A percentile compares a stretch with the other conserved stretches of the same genome.
Evolutionary conservation across 2,888 invertebrate genomes (phyloP).

Genomic region (Ctenicera cuprea): DNA sequence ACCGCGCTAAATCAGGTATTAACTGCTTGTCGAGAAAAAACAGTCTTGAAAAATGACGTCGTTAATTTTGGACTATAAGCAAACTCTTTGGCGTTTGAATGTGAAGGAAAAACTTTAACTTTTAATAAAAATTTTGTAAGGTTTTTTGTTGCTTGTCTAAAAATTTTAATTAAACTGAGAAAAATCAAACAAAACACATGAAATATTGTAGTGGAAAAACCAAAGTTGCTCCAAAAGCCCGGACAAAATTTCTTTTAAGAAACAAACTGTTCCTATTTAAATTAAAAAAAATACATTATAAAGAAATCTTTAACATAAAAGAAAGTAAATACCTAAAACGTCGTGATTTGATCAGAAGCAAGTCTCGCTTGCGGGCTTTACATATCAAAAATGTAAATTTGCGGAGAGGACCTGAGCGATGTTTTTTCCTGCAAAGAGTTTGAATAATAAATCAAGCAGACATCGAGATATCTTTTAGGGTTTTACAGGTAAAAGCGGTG

Average conservation of each 20-base stretch:
- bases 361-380: neutral
- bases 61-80: neutral
- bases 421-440: constrained; percentile 21
- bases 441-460: constrained; percentile 32
- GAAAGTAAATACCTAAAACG: constrained; percentile 7
- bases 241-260: too few relatives aligned
- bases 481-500: constrained; percentile 21
- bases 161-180: too few relatives aligned
- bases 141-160: too few relatives aligned
- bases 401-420: neutral
- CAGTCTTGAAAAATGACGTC: constrained; percentile 13
- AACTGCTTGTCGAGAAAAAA: constrained; percentile 1
- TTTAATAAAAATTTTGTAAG: too few relatives aligned
- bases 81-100: neutral
- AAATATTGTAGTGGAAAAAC: too few relatives aligned
- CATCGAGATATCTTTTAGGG: constrained; percentile 25
- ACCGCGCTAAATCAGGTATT: constrained; percentile 8
- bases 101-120: neutral
- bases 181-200: too few relatives aligned
- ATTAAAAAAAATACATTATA: neutral
- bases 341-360: constrained; percentile 5
- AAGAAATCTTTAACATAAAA: neutral
- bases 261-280: too few relatives aligned
- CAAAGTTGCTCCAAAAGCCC: too few relatives aligned
- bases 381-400: constrained; percentile 30